Conservation (phyloP, 2,888 invertebrate genomes). For the Fragum fragum region DNA sequence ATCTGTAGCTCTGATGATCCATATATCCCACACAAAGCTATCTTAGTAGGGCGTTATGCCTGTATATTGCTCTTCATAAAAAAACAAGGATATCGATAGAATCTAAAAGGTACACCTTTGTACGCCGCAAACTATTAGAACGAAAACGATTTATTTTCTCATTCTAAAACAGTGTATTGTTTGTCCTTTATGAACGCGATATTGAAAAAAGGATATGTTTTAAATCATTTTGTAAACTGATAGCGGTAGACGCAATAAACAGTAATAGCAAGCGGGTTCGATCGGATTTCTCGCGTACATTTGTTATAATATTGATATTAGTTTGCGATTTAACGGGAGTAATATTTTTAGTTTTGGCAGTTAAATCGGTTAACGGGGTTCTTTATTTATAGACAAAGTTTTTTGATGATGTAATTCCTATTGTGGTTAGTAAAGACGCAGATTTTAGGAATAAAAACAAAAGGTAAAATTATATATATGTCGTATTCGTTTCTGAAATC, state of each 20-base stretch:
- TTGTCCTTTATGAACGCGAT: not conserved
- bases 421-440: not conserved
- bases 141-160: not conserved
- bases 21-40: no score
- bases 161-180: not conserved
- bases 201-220: conserved; percentile 6
- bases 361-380: not conserved
- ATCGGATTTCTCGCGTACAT: not conserved
- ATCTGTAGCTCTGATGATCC: no score
- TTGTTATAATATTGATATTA: not conserved
- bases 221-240: not conserved
- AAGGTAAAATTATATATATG: no score
- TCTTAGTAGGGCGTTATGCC: no score
- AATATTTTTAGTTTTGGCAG: not conserved
- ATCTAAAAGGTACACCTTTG: not conserved
- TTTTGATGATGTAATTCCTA: not conserved
- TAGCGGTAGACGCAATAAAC: not conserved
- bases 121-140: not conserved
- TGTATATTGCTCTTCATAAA: no score
- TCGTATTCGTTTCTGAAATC: no score
- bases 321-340: not conserved
- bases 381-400: not conserved
- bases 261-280: not conserved
- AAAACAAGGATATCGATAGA: no score
- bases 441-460: no score